Base-by-base conservation (phyloP, 2,888 invertebrate genomes). In the Mythimna vitellina region DNA sequence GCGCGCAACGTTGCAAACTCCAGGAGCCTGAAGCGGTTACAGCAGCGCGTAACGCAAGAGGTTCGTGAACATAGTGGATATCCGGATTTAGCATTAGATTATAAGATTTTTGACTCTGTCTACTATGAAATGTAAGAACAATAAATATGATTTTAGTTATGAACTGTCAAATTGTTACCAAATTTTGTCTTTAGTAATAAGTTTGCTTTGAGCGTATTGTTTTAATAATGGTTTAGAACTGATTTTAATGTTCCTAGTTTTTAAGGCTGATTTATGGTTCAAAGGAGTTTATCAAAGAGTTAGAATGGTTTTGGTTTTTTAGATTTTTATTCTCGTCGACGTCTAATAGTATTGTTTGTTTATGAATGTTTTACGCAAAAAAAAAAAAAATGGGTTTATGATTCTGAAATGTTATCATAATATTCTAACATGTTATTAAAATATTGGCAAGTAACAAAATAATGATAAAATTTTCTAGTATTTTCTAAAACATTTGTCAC, bases 221-320 rank as follows among this genome's bases (percentile, higher is more conserved):
- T 64, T 38, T 22, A 51, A 7, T 29, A 38, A 42, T 62, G 72
- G 69, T 81, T 82, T 65, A 62, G 25, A 81, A 76, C 64, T 65
- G 10, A 63, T 68, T 77, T 70, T 49, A 62, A 46, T 5, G 38
- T 80, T 81, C 57, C 53, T 81, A 73, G 73, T 54, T 53, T 64
- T 46, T 83, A 80, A 80, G 81, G 73, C 49, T 77, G 81, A 82
- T 81, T 81, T 79, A 63, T 68, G 49, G 35, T 82, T 63, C 54
- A 67, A 79, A 73, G 70, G 66, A 70, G 57, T 68, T 68, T 57
- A 67, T 76, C 46, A 9, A 63, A 61, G 60, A 58, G 57, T 66
- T 79, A 12, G 65, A 81, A 57, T 64, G 46, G 58, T 64, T 70
- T 73, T 66, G 58, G 25, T 67, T 76, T 70, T 73, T 71, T n/a